Conservation (phyloP, 2,797 vertebrate genomes). For the Aplochiton taeniatus region DNA sequence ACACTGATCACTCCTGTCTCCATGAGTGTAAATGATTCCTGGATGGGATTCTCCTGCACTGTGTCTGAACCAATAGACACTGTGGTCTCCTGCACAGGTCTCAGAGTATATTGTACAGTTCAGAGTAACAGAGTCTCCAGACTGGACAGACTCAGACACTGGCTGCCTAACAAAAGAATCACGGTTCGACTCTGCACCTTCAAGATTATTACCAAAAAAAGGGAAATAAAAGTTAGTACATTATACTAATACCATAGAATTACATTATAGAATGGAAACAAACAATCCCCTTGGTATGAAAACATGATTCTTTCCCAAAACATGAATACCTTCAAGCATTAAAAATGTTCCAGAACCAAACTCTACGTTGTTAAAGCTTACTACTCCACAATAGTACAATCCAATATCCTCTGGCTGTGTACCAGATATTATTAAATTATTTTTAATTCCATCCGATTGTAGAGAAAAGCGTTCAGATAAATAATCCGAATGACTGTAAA, state of each 20-base stretch:
- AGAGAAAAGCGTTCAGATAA: constrained; percentile 8
- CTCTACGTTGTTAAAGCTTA: neutral
- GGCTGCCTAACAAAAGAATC: constrained; percentile 35
- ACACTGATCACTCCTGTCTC: constrained; percentile 32
- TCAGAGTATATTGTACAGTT: constrained; percentile 44
- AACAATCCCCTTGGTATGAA: neutral
- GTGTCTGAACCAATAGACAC: constrained; percentile 55
- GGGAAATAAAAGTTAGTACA: too few species aligned
- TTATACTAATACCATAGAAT: too few species aligned
- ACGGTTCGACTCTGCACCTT: constrained; percentile 12
- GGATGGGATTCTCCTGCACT: constrained; percentile 23
- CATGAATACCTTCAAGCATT: constrained; percentile 11
- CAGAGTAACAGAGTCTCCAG: constrained; percentile 45
- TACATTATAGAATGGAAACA: constrained; percentile 5
- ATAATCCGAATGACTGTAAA: neutral
- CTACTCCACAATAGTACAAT: constrained; percentile 5
- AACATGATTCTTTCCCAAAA: neutral
- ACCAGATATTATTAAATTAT: constrained; percentile 14
- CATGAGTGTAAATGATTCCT: constrained; percentile 43
- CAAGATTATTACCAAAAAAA: too few species aligned
- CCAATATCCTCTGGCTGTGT: constrained; percentile 8
- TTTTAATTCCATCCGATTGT: neutral
- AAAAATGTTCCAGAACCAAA: constrained; percentile 20
- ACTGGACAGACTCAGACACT: constrained; percentile 16
- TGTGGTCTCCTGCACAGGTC: constrained; percentile 41